Conservation (phyloP, 1,140 invertebrate species). For the Apis mellifera region Amel_HAv3.1 CM009943.2:7937501-7938000, state of each 20-base stretch:
- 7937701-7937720: slow-evolving; percentile 53
- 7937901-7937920: slow-evolving; percentile 62
- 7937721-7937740: slow-evolving; percentile 60
- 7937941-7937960: slow-evolving; percentile 75
- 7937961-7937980: slow-evolving; percentile 74
- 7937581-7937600: background rate
- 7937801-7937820: background rate
- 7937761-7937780: background rate
- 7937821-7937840: background rate
- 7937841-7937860: slow-evolving; percentile 3
- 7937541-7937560: background rate
- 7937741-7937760: slow-evolving; percentile 24
- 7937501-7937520: background rate
- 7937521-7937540: no score
- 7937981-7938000: slow-evolving; percentile 67
- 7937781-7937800: slow-evolving; percentile 5
- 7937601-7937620: slow-evolving; percentile 42
- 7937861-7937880: slow-evolving; percentile 26
- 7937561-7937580: no score
- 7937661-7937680: slow-evolving; percentile 72
- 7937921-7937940: slow-evolving; percentile 73
- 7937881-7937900: slow-evolving; percentile 46
- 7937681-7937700: slow-evolving; percentile 70
- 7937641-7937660: slow-evolving; percentile 69
- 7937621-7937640: slow-evolving; percentile 69